phyloP scores from a whole-genome alignment of 2,888 invertebrate genomes.

The Microdon myrmicae region DNA sequence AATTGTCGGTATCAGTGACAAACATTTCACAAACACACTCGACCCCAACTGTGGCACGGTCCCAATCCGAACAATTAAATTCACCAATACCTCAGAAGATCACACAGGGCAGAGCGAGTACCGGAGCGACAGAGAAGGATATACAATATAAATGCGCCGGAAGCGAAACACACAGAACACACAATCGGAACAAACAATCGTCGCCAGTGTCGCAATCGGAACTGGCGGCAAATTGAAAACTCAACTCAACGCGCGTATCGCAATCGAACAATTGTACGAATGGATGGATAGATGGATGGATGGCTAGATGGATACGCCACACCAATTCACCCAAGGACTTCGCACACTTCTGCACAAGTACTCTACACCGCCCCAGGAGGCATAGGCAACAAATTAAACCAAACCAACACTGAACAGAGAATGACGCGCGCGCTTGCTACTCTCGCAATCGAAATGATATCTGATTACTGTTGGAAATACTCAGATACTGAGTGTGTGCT shows the following conservation, averaged over 20 bases:
- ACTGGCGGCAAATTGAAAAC: slow-evolving; percentile 46
- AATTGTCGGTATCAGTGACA: slow-evolving; percentile 48
- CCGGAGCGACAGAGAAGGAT: slow-evolving; percentile 8
- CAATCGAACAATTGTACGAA: slow-evolving; percentile 47
- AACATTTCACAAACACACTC: slow-evolving; percentile 51
- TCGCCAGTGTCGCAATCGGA: slow-evolving; percentile 48
- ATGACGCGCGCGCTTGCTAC: slow-evolving; percentile 50
- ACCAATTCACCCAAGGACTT: slow-evolving; percentile 14
- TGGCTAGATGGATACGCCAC: slow-evolving; percentile 8
- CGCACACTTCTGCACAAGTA: neutral
- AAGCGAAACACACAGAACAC: slow-evolving; percentile 22
- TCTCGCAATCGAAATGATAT: slow-evolving; percentile 52
- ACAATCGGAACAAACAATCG: slow-evolving; percentile 45
- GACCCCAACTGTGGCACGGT: slow-evolving; percentile 52
- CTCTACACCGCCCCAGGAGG: slow-evolving; percentile 18
- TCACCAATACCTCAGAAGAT: slow-evolving; percentile 37
- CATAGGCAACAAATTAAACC: slow-evolving; percentile 19
- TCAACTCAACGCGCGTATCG: slow-evolving; percentile 18
- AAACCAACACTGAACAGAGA: slow-evolving; percentile 29
- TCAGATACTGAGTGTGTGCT: slow-evolving; percentile 23
- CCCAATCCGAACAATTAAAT: slow-evolving; percentile 51
- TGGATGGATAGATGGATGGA: too few relatives aligned
- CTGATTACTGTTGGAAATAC: slow-evolving; percentile 48
- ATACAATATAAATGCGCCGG: too few relatives aligned
- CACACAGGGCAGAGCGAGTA: neutral